These are phyloP conservation scores for Phoxinus phoxinus DNA, from an alignment of 2,113 vertebrate genomes.

Conservation along the genomic window DNA sequence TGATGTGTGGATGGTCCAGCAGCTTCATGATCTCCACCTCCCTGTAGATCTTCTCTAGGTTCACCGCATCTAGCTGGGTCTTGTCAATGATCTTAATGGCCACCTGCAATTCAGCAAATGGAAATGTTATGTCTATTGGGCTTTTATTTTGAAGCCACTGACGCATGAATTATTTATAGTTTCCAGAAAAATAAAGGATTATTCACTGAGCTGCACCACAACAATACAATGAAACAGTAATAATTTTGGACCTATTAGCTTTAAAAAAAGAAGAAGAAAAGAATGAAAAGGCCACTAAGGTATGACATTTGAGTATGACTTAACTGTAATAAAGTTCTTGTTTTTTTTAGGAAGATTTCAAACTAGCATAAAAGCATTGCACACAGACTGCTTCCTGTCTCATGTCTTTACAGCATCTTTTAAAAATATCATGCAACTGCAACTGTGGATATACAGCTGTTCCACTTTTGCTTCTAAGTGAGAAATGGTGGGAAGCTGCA, in stretches of 20 bases:
- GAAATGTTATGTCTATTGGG: neutral
- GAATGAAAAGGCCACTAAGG: neutral
- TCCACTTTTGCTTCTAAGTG: neutral
- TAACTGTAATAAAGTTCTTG: neutral
- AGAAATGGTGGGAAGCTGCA: neutral
- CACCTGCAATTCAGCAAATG: slow-evolving; percentile 78
- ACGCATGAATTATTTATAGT: neutral
- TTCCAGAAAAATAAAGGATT: neutral
- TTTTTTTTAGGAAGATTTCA: neutral
- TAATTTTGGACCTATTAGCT: neutral
- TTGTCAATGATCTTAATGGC: slow-evolving; percentile 99
- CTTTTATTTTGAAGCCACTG: neutral
- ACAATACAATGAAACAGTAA: neutral
- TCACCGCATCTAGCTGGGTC: slow-evolving; percentile 94
- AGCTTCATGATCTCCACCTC: slow-evolving; percentile 99
- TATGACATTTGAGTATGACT: neutral
- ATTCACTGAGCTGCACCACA: neutral
- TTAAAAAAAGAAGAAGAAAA: no score
- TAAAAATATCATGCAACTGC: neutral
- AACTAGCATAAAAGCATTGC: neutral
- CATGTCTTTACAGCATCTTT: neutral
- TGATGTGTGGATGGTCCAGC: slow-evolving; percentile 96
- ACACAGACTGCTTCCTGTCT: neutral
- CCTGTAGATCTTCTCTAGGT: slow-evolving; percentile 97
- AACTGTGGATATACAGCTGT: neutral